Base-by-base conservation (phyloP, 2,113 vertebrate genomes). In the Percina caprodes region DNA sequence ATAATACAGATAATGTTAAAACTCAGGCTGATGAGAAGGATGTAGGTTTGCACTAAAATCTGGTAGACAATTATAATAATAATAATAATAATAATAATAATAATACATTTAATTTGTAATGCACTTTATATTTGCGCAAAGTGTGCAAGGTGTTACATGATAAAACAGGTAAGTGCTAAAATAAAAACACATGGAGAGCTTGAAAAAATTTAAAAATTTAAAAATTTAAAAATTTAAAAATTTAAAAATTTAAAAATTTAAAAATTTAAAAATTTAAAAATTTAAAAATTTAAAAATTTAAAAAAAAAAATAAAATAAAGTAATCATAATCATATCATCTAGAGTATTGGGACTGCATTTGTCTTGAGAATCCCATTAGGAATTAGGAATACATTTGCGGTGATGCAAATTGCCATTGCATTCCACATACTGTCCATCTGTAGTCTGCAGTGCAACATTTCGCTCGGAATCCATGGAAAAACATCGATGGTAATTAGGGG, bases 401-500 rank as follows among this genome's bases (percentile, higher is more conserved):
- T 12, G 4, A 30, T 0, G 7, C 59, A 85, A 76, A 61, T 48
- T 66, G 30, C 69, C 62, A n/a, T 70, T 61, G 49, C 77, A 54
- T 26, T 80, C 61, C 49, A 76, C 67, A 55, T 61, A 56, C 30
- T 49, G 69, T 74, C 55, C 78, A 72, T 87, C 62, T 80, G 58
- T 81, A 70, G 74, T 78, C 71, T 65, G 55, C 82, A 65, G 46
- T 72, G 72, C 74, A 89, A 84, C 48, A 66, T 67, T 86, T 83
- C 80, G 83, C 86, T 85, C 63, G 23, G 52, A 68, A 58, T 88
- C 74, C 88, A 92, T 79, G 87, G 88, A 89, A 89, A 92, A 85
- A 79, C 78, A 80, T 92, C 69, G 80, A 59, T 80, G 23, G 78
- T 93, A 93, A 93, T 92, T 73, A 91, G 60, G 79, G 92, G 83